Evolutionary conservation across 1,140 invertebrate genomes (phyloP).

Genomic region (Phocides pigmalion): DNA sequence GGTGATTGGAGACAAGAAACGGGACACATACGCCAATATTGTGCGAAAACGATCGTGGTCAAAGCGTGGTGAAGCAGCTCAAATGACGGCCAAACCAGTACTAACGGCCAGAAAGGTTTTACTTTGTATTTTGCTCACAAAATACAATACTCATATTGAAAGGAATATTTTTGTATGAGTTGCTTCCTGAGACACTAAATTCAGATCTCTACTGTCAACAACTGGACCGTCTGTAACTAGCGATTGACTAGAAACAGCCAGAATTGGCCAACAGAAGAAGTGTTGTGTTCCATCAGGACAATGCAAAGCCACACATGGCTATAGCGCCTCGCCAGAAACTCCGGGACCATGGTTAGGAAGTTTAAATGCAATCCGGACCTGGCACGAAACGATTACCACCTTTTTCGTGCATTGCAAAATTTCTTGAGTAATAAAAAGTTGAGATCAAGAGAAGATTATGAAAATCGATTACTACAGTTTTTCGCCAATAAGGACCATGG

Average conservation of each 20-base stretch:
- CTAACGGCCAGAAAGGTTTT: too few species aligned
- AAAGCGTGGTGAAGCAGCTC: too few species aligned
- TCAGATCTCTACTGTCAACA: neutral
- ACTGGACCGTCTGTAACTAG: conserved; percentile 41
- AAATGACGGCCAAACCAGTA: too few species aligned
- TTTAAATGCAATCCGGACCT: conserved; percentile 71
- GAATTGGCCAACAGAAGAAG: conserved; percentile 56
- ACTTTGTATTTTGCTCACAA: too few species aligned
- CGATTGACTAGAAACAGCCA: conserved; percentile 54
- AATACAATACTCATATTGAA: too few species aligned
- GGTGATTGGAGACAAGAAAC: too few species aligned
- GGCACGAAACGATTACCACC: conserved; percentile 54
- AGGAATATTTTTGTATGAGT: conserved; percentile 48
- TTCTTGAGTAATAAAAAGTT: too few species aligned
- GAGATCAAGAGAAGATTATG: conserved; percentile 35
- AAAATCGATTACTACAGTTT: too few species aligned
- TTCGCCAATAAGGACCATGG: too few species aligned
- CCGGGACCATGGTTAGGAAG: conserved; percentile 73
- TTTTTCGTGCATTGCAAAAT: conserved; percentile 64
- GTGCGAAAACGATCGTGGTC: too few species aligned
- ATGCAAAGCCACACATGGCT: conserved; percentile 66
- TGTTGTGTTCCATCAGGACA: conserved; percentile 63
- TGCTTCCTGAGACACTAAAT: conserved; percentile 44
- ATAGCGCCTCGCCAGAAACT: too few species aligned
- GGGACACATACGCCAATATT: too few species aligned